phyloP scores from a whole-genome alignment of 1,140 invertebrate species.

The Aphis craccivora region DNA sequence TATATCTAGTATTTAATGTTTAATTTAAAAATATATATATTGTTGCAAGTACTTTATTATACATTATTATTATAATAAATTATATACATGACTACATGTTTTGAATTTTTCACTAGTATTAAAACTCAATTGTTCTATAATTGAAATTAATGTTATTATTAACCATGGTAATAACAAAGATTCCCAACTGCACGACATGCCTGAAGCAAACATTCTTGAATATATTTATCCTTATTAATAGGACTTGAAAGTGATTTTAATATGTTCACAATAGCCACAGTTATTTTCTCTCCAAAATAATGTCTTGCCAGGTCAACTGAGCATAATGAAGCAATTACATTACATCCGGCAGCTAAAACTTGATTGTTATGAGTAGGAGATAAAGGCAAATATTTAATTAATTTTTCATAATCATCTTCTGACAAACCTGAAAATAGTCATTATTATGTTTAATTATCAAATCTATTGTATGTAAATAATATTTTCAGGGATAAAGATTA shows the following conservation, averaged over 20 bases:
- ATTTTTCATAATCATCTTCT: constrained; percentile 15
- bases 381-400: constrained; percentile 50
- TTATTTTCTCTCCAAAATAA: constrained; percentile 45
- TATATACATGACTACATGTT: neutral
- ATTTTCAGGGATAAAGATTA: neutral
- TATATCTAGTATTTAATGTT: neutral
- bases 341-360: constrained; percentile 34
- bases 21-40: neutral
- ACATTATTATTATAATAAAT: neutral
- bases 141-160: neutral
- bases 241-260: constrained; percentile 15
- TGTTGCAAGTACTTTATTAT: neutral
- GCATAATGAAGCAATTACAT: constrained; percentile 41
- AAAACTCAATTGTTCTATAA: neutral
- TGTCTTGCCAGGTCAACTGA: constrained; percentile 38
- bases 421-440: constrained; percentile 41
- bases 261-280: neutral
- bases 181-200: constrained; percentile 35
- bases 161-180: constrained; percentile 56
- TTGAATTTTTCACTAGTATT: neutral
- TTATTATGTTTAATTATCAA: neutral
- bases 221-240: neutral
- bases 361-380: neutral
- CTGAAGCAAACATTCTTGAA: constrained; percentile 45
- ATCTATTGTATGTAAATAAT: neutral